Evolutionary conservation across 2,113 vertebrate genomes (phyloP).

Genomic region (Alces alces): DNA sequence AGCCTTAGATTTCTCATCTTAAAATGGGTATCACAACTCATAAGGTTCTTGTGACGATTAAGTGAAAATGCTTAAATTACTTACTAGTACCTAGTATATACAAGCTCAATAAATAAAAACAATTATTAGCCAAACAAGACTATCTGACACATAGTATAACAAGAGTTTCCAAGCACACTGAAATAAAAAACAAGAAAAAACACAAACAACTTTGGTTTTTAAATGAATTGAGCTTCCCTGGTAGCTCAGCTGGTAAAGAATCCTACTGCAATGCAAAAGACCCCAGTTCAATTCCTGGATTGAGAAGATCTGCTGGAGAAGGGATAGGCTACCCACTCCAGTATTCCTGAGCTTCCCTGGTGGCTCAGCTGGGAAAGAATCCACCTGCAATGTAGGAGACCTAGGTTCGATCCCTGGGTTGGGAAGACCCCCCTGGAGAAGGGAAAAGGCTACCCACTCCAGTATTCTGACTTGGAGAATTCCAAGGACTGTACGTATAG

Average conservation of each 20-base stretch:
- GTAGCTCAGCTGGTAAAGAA: background rate
- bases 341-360: background rate
- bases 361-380: background rate
- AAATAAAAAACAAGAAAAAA: background rate
- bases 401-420: background rate
- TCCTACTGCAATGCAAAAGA: background rate
- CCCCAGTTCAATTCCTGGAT: background rate
- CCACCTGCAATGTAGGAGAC: background rate
- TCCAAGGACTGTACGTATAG: background rate
- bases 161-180: background rate
- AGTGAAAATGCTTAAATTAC: background rate
- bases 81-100: background rate
- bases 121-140: background rate
- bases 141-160: background rate
- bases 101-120: conserved; percentile 1
- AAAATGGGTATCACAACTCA: background rate
- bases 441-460: background rate
- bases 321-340: background rate
- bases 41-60: background rate
- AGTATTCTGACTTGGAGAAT: background rate
- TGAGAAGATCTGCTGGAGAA: background rate
- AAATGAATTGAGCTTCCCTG: background rate
- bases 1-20: background rate
- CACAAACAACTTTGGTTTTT: background rate
- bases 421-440: background rate